Conservation (phyloP, 2,888 invertebrate genomes). For the Tetanocera ferruginea region DNA sequence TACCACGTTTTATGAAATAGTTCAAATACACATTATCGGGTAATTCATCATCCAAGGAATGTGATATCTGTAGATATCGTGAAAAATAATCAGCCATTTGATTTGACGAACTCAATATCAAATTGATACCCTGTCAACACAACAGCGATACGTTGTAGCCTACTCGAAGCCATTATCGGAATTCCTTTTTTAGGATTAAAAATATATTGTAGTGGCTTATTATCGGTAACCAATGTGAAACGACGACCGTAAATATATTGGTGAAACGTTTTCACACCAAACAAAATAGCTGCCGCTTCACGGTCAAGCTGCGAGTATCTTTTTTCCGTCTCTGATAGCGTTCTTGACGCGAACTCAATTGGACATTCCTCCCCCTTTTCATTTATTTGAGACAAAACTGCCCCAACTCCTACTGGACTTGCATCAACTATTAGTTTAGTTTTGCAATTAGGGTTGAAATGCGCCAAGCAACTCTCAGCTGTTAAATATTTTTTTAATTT, state of each 20-base stretch:
- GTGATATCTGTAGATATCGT: slow-evolving; percentile 39
- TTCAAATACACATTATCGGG: slow-evolving; percentile 27
- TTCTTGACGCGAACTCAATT: slow-evolving; percentile 62
- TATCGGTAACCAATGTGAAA: neutral
- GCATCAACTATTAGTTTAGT: slow-evolving; percentile 50
- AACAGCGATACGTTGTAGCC: neutral
- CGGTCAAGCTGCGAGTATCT: slow-evolving; percentile 39
- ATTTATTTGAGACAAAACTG: slow-evolving; percentile 60
- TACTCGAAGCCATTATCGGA: neutral
- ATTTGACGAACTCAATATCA: slow-evolving; percentile 49
- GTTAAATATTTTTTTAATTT: slow-evolving; percentile 53
- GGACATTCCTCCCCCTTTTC: slow-evolving; percentile 61
- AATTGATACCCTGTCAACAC: slow-evolving; percentile 33
- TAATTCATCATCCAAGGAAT: too few species aligned
- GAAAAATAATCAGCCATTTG: slow-evolving; percentile 52
- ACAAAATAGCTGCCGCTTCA: slow-evolving; percentile 6
- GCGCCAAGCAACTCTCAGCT: slow-evolving; percentile 47
- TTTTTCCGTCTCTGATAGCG: slow-evolving; percentile 34
- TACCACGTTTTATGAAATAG: slow-evolving; percentile 21
- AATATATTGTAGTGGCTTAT: neutral
- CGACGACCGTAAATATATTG: neutral
- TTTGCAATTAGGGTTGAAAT: slow-evolving; percentile 45
- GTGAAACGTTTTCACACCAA: neutral
- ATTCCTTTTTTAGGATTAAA: slow-evolving; percentile 32
- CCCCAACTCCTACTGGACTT: slow-evolving; percentile 52